phyloP scores from a whole-genome alignment of 2,797 vertebrate genomes.

The Tiaroga cobitis region DNA sequence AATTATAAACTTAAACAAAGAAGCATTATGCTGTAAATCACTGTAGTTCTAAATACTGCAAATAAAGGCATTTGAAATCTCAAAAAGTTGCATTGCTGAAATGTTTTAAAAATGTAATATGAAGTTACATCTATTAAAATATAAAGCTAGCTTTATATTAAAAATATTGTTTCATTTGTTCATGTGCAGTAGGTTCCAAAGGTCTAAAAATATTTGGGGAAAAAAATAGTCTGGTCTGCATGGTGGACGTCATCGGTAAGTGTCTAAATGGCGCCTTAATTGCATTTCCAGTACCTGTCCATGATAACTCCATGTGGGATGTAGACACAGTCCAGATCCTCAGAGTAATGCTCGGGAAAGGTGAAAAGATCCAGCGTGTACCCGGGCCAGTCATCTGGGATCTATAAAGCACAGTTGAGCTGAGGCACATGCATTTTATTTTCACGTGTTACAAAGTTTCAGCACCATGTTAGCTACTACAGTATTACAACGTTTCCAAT shows the following conservation, averaged over 20 bases:
- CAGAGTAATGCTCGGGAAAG: conserved; percentile 86
- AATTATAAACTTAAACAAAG: background rate
- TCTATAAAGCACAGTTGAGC: conserved; percentile 67
- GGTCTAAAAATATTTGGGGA: background rate
- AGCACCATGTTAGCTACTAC: background rate
- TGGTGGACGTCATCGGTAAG: background rate
- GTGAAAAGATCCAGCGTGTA: conserved; percentile 89
- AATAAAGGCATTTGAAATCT: background rate
- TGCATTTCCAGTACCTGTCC: conserved; percentile 80
- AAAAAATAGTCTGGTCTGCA: background rate
- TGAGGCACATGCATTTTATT: background rate
- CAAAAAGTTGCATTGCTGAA: background rate
- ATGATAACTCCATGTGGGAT: conserved; percentile 91
- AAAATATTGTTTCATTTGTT: background rate
- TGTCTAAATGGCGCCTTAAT: background rate
- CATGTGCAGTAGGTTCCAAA: background rate
- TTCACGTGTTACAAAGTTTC: background rate
- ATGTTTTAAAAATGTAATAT: background rate
- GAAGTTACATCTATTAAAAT: background rate
- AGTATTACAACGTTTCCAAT: background rate
- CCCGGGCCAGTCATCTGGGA: conserved; percentile 86
- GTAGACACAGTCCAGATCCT: conserved; percentile 87
- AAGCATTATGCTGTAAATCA: background rate
- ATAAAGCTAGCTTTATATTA: background rate
- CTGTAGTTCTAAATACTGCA: background rate